These are phyloP conservation scores for Villa cingulata DNA, from an alignment of 2,888 invertebrate species.

Conservation along the genomic window DNA sequence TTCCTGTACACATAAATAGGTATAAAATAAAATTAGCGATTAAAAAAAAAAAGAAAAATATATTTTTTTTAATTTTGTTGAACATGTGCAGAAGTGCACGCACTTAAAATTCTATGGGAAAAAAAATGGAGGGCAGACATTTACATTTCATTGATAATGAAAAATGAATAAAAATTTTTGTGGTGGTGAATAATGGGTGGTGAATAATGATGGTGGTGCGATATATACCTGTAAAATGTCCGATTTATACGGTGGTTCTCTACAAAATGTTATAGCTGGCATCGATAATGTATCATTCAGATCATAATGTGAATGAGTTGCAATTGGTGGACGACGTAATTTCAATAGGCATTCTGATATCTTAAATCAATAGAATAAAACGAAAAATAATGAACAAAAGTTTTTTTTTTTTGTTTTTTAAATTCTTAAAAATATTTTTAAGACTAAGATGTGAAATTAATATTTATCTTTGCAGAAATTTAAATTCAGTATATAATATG, in stretches of 20 bases:
- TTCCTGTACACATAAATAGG: constrained; percentile 1
- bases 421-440: not conserved
- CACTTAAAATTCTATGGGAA: no score
- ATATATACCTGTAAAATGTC: constrained; percentile 41
- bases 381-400: not conserved
- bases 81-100: no score
- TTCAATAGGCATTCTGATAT: constrained; percentile 47
- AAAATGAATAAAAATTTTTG: no score
- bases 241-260: constrained; percentile 49
- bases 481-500: no score
- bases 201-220: no score
- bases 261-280: constrained; percentile 55
- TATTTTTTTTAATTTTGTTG: not conserved
- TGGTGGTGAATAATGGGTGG: no score
- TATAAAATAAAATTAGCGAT: constrained; percentile 39
- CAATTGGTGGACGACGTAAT: constrained; percentile 46
- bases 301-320: constrained; percentile 52
- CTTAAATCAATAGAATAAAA: constrained; percentile 37
- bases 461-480: no score
- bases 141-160: no score
- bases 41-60: constrained; percentile 3
- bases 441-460: not conserved
- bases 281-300: constrained; percentile 51
- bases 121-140: no score
- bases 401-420: no score